Evolutionary conservation across 2,888 invertebrate species (phyloP).

Genomic region (Gnatocerus cornutus): DNA sequence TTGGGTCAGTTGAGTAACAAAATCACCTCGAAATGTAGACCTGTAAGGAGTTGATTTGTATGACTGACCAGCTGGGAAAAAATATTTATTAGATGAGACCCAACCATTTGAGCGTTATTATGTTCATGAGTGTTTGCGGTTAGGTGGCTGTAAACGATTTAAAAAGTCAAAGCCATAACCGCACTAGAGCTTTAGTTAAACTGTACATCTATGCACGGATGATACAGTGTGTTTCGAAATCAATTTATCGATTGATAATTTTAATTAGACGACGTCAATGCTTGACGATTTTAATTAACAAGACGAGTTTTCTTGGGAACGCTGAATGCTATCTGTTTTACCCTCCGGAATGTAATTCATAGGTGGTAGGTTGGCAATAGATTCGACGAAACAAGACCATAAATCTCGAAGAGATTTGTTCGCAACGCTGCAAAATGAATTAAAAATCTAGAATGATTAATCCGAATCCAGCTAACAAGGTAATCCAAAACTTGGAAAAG

Average conservation of each 20-base stretch:
- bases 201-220: slow-evolving; percentile 1
- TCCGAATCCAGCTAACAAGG: slow-evolving; percentile 69
- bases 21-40: too few species aligned
- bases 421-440: slow-evolving; percentile 63
- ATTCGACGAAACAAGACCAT: slow-evolving; percentile 60
- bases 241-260: neutral
- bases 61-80: too few species aligned
- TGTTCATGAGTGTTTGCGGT: too few species aligned
- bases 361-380: slow-evolving; percentile 50
- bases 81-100: too few species aligned
- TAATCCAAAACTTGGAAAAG: slow-evolving; percentile 67
- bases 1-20: too few species aligned
- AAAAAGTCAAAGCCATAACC: too few species aligned
- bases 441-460: slow-evolving; percentile 69
- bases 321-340: neutral
- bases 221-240: too few species aligned
- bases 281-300: slow-evolving; percentile 44
- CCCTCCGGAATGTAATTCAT: neutral
- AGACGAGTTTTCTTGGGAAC: neutral
- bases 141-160: too few species aligned
- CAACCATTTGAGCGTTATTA: too few species aligned
- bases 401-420: slow-evolving; percentile 63
- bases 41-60: too few species aligned
- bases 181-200: too few species aligned
- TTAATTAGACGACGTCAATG: slow-evolving; percentile 3